Percentiles rank a stretch among this genome's conserved stretches.
Conservation (phyloP, 2,113 vertebrate species). For the Lagopus leucura region DNA sequence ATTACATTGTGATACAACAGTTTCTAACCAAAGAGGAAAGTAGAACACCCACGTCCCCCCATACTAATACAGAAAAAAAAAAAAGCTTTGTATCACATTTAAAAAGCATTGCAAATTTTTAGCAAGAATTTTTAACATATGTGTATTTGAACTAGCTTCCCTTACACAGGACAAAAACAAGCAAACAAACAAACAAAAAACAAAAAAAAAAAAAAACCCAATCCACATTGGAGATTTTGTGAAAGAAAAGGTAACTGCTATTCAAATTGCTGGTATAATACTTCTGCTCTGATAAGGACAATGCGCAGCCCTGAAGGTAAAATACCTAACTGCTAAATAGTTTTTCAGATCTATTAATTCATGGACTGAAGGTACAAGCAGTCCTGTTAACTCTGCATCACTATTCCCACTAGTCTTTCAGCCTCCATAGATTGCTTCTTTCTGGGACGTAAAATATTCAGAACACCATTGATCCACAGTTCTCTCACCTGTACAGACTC, state of each 20-base stretch:
- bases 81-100: background rate
- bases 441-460: background rate
- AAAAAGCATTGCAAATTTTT: background rate
- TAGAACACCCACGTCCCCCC: rapidly evolving
- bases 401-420: background rate
- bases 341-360: background rate
- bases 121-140: background rate
- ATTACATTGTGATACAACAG: background rate
- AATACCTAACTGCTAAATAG: background rate
- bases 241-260: background rate
- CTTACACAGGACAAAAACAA: background rate
- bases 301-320: background rate
- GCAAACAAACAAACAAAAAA: background rate
- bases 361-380: background rate
- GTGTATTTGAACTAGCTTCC: background rate
- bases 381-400: background rate
- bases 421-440: background rate
- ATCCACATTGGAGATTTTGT: background rate
- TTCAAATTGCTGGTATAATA: background rate
- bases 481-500: background rate
- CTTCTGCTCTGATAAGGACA: background rate
- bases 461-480: background rate
- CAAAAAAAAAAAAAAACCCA: background rate
- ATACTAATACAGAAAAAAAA: background rate
- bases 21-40: background rate